Base-by-base conservation (phyloP, 2,888 invertebrate genomes). In the Macropis europaea region DNA sequence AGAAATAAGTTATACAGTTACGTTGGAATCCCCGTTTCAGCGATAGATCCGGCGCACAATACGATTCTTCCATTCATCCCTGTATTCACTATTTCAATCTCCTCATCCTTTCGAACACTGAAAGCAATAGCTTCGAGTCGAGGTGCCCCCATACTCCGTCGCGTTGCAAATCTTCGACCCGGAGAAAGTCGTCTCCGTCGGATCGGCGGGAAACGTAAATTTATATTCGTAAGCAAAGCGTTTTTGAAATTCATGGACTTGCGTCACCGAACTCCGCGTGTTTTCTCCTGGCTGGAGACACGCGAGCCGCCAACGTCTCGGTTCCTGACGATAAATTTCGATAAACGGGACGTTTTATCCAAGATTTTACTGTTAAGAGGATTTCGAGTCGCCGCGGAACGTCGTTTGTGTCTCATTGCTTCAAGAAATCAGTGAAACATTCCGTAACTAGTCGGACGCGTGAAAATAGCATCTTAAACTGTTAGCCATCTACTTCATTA, bases 31-130 rank as follows among this genome's bases (percentile, higher is more conserved):
- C 50, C 5, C 62, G 60, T 42, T 42, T 28, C 54, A 34, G 34
- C 50, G 43, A 50, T 62, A 34, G 7, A 43, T 34, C 36, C 22
- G 5, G 22, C n/a, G n/a, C 34, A n/a, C 42, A 28, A 17, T 34
- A 42, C 50, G 24, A 64, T 43, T 26, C 62, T 32, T 66, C 62
- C 50, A 36, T 64, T 42, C 42, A 32, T 50, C 50, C 17, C 50
- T 17, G n/a, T n/a, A 47, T 63, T 47, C 63, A 32, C 17, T 52
- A 45, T 63, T 67, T 63, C 66, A 47, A 67, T 67, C 63, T 67
- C 30, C 43, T 50, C 63, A 24, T 45, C 45, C 7, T 32, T 28
- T 38, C 22, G 24, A 47, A 28, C 28, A 45, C 24, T 54, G 59
- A 34, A 48, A 50, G 48, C 60, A 59, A 64, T 64, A 59, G 34